Evolutionary conservation across 2,888 invertebrate species (phyloP).

Genomic region (Dicyrtomina minuta): DNA sequence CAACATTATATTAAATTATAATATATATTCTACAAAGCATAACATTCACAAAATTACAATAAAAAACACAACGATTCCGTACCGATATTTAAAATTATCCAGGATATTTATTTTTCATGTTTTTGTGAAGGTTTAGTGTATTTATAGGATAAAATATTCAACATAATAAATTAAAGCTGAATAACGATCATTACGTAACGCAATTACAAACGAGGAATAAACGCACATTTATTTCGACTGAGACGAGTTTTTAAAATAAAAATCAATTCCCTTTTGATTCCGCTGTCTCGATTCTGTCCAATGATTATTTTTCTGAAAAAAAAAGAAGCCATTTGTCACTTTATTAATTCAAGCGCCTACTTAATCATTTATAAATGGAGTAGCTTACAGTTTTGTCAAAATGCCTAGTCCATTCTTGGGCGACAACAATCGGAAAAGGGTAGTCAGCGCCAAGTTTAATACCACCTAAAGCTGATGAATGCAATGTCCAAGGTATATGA

Average conservation of each 20-base stretch:
- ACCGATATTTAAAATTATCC: background rate
- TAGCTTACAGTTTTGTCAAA: constrained; percentile 39
- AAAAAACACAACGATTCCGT: too few species aligned
- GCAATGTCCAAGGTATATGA: constrained; percentile 50
- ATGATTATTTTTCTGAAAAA: constrained; percentile 24
- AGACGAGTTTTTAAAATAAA: constrained; percentile 41
- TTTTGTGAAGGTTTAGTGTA: too few species aligned
- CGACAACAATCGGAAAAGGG: constrained; percentile 48
- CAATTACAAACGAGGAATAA: too few species aligned
- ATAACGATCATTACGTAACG: too few species aligned
- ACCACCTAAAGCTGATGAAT: constrained; percentile 34
- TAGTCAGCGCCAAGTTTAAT: constrained; percentile 44
- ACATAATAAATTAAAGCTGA: too few species aligned
- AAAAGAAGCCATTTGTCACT: background rate
- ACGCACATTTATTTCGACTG: background rate
- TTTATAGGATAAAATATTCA: too few species aligned
- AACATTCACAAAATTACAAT: too few species aligned
- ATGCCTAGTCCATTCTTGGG: constrained; percentile 51
- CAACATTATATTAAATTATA: too few species aligned
- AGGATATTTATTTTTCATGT: too few species aligned
- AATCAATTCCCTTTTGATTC: constrained; percentile 45
- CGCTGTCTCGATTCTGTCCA: constrained; percentile 25
- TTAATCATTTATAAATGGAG: too few species aligned
- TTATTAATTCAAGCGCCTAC: background rate
- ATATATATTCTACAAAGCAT: too few species aligned